A percentile compares a stretch with the other conserved stretches of the same genome.
Evolutionary conservation across 2,888 invertebrate genomes (phyloP).

Genomic region (Latheticus oryzae): DNA sequence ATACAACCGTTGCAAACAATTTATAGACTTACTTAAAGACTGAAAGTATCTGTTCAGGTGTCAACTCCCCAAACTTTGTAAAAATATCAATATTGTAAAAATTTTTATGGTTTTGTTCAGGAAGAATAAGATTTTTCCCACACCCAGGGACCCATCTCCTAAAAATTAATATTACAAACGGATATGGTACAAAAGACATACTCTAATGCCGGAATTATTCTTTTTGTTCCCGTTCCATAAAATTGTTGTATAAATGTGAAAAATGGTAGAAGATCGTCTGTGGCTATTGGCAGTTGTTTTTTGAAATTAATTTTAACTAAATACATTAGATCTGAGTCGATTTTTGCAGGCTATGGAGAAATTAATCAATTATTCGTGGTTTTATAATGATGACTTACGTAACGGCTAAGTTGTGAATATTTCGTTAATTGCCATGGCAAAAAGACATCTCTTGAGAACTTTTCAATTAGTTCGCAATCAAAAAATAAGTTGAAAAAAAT

Average conservation of each 20-base stretch:
- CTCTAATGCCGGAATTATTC: constrained; percentile 80
- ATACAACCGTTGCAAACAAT: neutral
- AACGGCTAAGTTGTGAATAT: constrained; percentile 3
- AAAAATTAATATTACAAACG: constrained; percentile 32
- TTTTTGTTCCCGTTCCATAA: constrained; percentile 70
- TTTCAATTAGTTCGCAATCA: constrained; percentile 71
- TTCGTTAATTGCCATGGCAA: constrained; percentile 71
- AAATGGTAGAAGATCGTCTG: constrained; percentile 71
- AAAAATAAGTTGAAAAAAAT: constrained; percentile 79
- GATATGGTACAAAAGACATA: constrained; percentile 65
- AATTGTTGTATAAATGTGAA: constrained; percentile 79
- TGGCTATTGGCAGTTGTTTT: constrained; percentile 65
- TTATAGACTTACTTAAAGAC: constrained; percentile 69
- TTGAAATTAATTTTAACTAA: constrained; percentile 76
- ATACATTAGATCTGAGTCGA: constrained; percentile 71
- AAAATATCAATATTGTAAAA: constrained; percentile 75
- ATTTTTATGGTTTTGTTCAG: constrained; percentile 51
- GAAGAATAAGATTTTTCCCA: constrained; percentile 65
- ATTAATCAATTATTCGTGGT: too few species aligned
- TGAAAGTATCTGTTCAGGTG: constrained; percentile 72
- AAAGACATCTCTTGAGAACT: constrained; percentile 74
- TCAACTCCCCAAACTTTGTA: constrained; percentile 78
- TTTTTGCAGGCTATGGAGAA: constrained; percentile 43
- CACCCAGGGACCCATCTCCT: constrained; percentile 81
- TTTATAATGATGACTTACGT: constrained; percentile 32